phyloP scores from a whole-genome alignment of 2,888 invertebrate species.

The Pyrochroa serraticornis region DNA sequence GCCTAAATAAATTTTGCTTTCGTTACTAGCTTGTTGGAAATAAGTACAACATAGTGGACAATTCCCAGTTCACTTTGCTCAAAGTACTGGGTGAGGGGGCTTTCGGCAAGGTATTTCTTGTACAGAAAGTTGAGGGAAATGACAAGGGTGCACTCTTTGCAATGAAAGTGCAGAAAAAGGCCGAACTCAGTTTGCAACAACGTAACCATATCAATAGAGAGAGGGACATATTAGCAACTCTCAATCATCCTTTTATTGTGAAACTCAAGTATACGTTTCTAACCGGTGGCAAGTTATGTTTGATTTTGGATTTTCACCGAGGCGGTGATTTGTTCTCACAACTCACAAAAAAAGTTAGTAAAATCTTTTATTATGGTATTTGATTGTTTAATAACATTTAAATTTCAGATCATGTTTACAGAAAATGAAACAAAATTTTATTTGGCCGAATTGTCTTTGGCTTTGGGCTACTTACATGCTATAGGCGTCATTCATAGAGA shows the following conservation, averaged over 20 bases:
- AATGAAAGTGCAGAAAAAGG: constrained; percentile 99
- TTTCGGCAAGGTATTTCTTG: constrained; percentile 97
- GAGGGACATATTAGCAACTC: constrained; percentile 96
- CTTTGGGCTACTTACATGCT: constrained; percentile 94
- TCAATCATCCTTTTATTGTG: constrained; percentile 98
- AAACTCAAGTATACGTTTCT: constrained; percentile 99
- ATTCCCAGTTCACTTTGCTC: constrained; percentile 94
- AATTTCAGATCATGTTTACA: constrained; percentile 98
- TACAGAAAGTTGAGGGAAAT: constrained; percentile 89
- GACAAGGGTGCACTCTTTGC: constrained; percentile 96
- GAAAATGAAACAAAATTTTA: constrained; percentile 99
- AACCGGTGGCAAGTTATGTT: constrained; percentile 98
- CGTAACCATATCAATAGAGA: constrained; percentile 98
- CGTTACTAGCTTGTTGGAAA: constrained; percentile 74
- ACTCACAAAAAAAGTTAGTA: constrained; percentile 91
- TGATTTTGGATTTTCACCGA: constrained; percentile 96
- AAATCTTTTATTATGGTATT: neutral
- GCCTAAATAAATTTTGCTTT: neutral
- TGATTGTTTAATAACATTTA: neutral
- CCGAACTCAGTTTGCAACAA: constrained; percentile 96
- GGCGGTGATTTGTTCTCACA: constrained; percentile 99
- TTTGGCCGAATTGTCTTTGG: constrained; percentile 95
- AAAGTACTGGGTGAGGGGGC: constrained; percentile 97
- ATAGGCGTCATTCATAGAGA: constrained; percentile 99
- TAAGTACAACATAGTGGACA: constrained; percentile 94